A percentile compares a stretch with the other conserved stretches of the same genome.
phyloP scores from a whole-genome alignment of 2,113 vertebrate genomes.

The Antidorcas marsupialis region DNA sequence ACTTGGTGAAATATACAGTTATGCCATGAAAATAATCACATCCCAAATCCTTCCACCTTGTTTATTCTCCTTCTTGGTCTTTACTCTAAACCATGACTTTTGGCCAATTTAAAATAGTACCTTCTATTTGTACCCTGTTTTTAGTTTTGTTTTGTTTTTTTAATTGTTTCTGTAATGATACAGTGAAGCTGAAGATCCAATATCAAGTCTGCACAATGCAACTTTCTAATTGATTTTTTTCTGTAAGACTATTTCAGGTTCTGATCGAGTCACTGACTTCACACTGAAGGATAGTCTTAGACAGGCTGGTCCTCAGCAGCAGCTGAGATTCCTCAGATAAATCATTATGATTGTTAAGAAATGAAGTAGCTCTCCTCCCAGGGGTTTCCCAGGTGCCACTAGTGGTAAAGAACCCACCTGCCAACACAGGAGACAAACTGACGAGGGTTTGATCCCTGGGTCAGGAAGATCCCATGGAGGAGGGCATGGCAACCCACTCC shows the following conservation, averaged over 20 bases:
- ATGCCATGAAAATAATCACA: background rate
- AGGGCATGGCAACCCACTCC: background rate
- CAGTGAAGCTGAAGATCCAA: background rate
- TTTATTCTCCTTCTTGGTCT: background rate
- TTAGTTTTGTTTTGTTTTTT: background rate
- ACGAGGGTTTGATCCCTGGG: background rate
- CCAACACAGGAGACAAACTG: background rate
- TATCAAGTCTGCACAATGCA: background rate
- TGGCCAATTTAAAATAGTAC: background rate
- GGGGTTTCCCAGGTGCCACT: background rate
- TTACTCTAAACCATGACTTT: background rate
- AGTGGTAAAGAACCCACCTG: background rate
- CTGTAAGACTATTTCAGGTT: background rate
- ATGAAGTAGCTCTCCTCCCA: background rate
- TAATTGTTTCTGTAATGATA: background rate
- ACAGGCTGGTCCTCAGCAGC: background rate
- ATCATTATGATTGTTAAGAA: background rate
- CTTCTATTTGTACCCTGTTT: background rate
- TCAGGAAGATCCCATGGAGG: background rate
- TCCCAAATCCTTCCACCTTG: background rate
- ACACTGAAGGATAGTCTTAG: background rate
- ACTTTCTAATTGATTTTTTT: background rate
- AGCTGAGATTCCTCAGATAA: background rate
- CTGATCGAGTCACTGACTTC: background rate
- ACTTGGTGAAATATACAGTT: background rate